Evolutionary conservation across 2,888 invertebrate genomes (phyloP), one percentile per base, ranked within the genome.

Genomic region (Beris chalybata): DNA sequence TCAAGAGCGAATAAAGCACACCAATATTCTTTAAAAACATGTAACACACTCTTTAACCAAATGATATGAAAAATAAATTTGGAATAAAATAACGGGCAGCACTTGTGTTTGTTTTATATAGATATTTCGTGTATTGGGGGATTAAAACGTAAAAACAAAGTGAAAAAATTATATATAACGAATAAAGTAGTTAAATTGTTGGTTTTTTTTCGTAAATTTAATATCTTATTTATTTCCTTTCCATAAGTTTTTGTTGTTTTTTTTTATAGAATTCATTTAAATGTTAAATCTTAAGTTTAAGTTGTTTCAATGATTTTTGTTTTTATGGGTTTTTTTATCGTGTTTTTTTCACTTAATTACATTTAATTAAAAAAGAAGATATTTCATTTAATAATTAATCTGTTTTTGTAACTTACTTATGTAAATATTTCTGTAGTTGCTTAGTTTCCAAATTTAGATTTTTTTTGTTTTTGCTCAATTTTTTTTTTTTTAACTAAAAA

Each of bases 381-480:
- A 13, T 66, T 66, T 70, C 55, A 30, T 54, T 63, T 64, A 13
- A 70, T 52, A 57, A 65, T 64, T 69, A 59, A 31, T 55, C 38
- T 67, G 67, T 71, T 67, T 22, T 54, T 71, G 69, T 70, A 68
- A 69, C 66, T 59, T 69, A 71, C 69, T 69, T 70, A 71, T 67
- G 66, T 68, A 70, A 57, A 69, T 64, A 47, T 58, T 44, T 54
- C 29, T 65, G 64, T 57, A 66, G 64, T 58, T 65, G 54, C 66
- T 64, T 67, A 65, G 69, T 64, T 68, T 72, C 72, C 71, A 69
- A 69, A 71, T 69, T 71, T 69, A 69, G 63, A n/a, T 22, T 22
- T 22, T 1, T 22, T 22, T 22, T 22, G 22, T 44, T 59, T 67
- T 45, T 59, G 1, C 3, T 7, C 3, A 3, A 54, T 58, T n/a